Evolutionary conservation across 2,113 vertebrate genomes (phyloP).

Genomic region (Shinisaurus crocodilurus): DNA sequence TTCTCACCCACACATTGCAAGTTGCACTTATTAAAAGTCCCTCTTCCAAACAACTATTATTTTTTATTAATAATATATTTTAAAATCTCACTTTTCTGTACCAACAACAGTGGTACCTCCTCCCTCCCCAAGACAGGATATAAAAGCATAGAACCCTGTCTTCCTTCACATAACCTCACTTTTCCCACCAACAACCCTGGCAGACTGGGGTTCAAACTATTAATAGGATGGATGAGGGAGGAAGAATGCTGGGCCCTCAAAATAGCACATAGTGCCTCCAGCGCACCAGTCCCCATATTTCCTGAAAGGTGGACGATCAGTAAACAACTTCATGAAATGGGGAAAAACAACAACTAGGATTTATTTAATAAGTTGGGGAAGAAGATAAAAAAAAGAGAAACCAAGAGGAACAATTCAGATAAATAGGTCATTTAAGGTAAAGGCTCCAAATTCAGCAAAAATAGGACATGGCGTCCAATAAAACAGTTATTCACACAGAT

Average conservation of each 20-base stretch:
- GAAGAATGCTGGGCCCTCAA: not conserved
- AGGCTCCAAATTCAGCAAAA: not conserved
- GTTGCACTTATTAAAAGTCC: not conserved
- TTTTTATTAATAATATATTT: not conserved
- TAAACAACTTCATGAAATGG: not conserved
- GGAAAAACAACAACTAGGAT: not conserved
- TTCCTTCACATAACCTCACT: not conserved
- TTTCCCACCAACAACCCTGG: not conserved
- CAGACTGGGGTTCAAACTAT: not conserved
- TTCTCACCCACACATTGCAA: not conserved
- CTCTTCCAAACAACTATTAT: not conserved
- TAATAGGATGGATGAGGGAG: not conserved
- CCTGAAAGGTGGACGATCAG: not conserved
- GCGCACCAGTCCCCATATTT: not conserved
- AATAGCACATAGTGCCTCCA: not conserved
- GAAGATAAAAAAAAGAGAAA: not conserved
- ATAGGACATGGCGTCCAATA: too few species aligned
- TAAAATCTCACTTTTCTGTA: not conserved
- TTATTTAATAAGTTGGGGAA: not conserved
- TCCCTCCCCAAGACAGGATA: not conserved
- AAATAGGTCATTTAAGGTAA: not conserved
- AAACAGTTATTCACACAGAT: not conserved
- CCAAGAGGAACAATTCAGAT: not conserved
- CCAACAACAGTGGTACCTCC: not conserved
- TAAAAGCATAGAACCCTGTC: not conserved